Evolutionary conservation across 2,888 invertebrate genomes (phyloP).

Genomic region (Hypomecis atomaria): DNA sequence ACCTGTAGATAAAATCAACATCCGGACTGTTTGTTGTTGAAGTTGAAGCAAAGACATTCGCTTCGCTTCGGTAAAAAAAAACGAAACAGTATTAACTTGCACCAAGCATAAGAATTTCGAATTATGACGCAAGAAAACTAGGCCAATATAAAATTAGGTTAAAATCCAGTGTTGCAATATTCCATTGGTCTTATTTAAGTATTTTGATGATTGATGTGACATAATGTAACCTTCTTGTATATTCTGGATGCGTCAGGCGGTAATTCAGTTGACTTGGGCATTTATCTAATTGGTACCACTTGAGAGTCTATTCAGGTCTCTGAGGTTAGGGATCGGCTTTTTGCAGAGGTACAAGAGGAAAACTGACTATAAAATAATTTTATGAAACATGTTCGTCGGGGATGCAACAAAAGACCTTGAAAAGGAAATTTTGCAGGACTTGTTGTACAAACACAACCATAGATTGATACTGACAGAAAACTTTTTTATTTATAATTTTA

Average conservation of each 20-base stretch:
- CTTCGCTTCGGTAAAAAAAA: no score
- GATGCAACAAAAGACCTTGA: not conserved
- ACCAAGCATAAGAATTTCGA: not conserved
- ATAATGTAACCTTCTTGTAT: slow-evolving; percentile 16
- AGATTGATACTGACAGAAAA: no score
- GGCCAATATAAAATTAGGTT: slow-evolving; percentile 7
- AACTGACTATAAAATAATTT: no score
- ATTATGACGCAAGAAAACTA: not conserved
- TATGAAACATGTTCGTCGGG: no score
- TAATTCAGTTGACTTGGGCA: slow-evolving; percentile 63
- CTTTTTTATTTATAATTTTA: no score
- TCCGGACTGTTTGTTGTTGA: no score
- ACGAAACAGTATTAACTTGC: no score
- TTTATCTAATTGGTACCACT: slow-evolving; percentile 66
- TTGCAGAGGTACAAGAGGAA: slow-evolving; percentile 27
- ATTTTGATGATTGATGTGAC: slow-evolving; percentile 20
- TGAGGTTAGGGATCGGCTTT: slow-evolving; percentile 34
- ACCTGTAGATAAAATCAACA: no score
- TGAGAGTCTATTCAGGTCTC: slow-evolving; percentile 47
- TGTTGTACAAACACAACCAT: no score
- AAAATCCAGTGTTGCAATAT: slow-evolving; percentile 11
- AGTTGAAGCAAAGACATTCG: no score
- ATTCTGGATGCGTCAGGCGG: slow-evolving; percentile 30
- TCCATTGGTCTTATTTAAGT: slow-evolving; percentile 4
- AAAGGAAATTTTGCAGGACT: not conserved